These are phyloP conservation scores for Drosophila infuscata DNA, from an alignment of 2,888 invertebrate genomes.

Conservation along the genomic window DNA sequence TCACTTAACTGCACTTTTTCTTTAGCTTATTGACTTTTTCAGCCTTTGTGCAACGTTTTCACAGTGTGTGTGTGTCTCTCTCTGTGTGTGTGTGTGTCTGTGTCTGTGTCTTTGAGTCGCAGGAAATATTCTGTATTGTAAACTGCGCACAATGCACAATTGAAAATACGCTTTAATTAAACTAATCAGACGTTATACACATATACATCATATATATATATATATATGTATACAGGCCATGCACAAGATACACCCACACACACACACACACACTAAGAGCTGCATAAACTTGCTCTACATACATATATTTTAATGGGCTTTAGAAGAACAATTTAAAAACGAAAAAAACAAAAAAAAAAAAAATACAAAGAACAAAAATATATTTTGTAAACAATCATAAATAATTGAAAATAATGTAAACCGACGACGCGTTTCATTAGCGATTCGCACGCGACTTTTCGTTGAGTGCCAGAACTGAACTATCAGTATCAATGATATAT, in stretches of 20 bases:
- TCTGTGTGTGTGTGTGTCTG: not conserved
- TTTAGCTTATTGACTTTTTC: slow-evolving; percentile 43
- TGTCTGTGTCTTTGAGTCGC: slow-evolving; percentile 25
- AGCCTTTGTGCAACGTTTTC: slow-evolving; percentile 12
- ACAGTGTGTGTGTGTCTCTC: not conserved
- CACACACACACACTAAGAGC: slow-evolving; percentile 7
- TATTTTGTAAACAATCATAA: slow-evolving; percentile 19
- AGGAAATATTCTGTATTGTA: slow-evolving; percentile 45
- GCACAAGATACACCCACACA: slow-evolving; percentile 59
- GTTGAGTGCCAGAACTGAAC: slow-evolving; percentile 6
- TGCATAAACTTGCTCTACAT: slow-evolving; percentile 1
- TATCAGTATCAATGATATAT: slow-evolving; percentile 7
- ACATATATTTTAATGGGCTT: slow-evolving; percentile 51
- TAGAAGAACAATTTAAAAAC: slow-evolving; percentile 29
- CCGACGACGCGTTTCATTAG: slow-evolving; percentile 28
- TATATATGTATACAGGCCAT: slow-evolving; percentile 5
- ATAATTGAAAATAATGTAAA: slow-evolving; percentile 36
- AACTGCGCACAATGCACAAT: slow-evolving; percentile 72
- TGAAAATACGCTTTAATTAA: slow-evolving; percentile 78
- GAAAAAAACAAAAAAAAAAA: slow-evolving; percentile 8
- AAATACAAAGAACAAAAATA: not conserved
- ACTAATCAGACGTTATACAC: slow-evolving; percentile 70
- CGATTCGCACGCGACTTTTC: slow-evolving; percentile 28
- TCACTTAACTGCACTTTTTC: slow-evolving; percentile 53
- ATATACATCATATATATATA: slow-evolving; percentile 4